Evolutionary conservation across 2,113 vertebrate genomes (phyloP).

Genomic region (Epinephelus lanceolatus): DNA sequence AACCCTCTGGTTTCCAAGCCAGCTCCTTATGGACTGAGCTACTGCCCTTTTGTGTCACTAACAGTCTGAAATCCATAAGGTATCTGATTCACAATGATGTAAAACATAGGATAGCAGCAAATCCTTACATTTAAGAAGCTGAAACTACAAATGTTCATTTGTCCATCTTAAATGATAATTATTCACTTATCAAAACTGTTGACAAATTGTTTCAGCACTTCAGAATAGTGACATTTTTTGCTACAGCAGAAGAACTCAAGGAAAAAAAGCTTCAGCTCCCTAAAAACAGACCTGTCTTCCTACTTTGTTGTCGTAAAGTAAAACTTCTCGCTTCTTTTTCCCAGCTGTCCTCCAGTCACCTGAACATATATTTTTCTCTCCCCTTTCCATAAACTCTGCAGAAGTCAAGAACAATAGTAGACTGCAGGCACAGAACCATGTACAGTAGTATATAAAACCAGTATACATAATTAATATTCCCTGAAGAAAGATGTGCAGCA

Average conservation of each 20-base stretch:
- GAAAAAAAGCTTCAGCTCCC: background rate
- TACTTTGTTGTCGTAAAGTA: background rate
- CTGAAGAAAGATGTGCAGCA: slow-evolving; percentile 43
- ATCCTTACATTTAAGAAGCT: background rate
- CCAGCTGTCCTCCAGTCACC: slow-evolving; percentile 6
- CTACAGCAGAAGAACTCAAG: background rate
- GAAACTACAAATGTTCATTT: background rate
- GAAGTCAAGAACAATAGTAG: slow-evolving; percentile 5
- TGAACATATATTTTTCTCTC: background rate
- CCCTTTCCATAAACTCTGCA: background rate
- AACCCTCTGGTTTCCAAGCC: too few relatives aligned
- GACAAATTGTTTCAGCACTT: background rate
- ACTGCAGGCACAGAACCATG: slow-evolving; percentile 16
- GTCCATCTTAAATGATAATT: background rate
- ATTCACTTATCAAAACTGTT: background rate
- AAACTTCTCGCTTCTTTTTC: background rate
- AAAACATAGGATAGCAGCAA: background rate
- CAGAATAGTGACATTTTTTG: background rate
- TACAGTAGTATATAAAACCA: slow-evolving; percentile 31
- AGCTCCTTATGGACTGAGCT: too few relatives aligned
- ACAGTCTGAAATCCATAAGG: background rate
- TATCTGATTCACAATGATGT: background rate
- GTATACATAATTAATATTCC: slow-evolving; percentile 65
- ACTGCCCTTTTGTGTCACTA: too few relatives aligned
- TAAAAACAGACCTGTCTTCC: background rate